A percentile compares a stretch with the other conserved stretches of the same genome.
Evolutionary conservation across 1,140 invertebrate species (phyloP).

Genomic region (Streblospio benedicti): DNA sequence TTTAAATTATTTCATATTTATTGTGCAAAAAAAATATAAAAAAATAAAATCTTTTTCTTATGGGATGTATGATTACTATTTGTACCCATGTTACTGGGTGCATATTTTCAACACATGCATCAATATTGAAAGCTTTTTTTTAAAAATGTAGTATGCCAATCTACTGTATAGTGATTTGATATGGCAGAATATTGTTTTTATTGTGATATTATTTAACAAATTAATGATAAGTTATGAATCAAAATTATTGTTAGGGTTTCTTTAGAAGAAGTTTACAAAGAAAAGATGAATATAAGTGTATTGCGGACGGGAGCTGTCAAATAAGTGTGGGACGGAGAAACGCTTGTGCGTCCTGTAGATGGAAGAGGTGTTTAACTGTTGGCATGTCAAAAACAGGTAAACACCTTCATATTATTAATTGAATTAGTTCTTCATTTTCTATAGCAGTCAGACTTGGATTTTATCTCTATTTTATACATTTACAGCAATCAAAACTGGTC

Average conservation of each 20-base stretch:
- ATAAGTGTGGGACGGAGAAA: conserved; percentile 32
- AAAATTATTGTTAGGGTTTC: too few relatives aligned
- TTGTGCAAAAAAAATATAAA: too few relatives aligned
- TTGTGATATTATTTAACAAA: too few relatives aligned
- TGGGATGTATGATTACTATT: too few relatives aligned
- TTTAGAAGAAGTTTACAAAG: conserved; percentile 35
- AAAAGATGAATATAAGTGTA: conserved; percentile 32
- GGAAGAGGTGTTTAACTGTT: conserved; percentile 34
- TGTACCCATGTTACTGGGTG: too few relatives aligned
- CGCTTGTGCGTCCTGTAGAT: conserved; percentile 36
- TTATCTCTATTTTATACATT: background rate
- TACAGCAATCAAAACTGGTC: conserved; percentile 39
- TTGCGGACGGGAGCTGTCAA: conserved; percentile 27
- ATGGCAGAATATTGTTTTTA: too few relatives aligned
- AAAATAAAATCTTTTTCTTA: too few relatives aligned
- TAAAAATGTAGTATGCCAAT: background rate
- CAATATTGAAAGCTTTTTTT: too few relatives aligned
- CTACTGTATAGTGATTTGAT: background rate
- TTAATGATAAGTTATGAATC: too few relatives aligned
- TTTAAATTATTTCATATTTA: too few relatives aligned
- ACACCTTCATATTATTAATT: background rate
- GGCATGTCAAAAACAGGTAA: conserved; percentile 44
- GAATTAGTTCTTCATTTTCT: background rate
- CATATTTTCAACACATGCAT: too few relatives aligned
- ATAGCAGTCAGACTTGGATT: background rate